Evolutionary conservation across 2,888 invertebrate genomes (phyloP).

Genomic region (Magallana nippona): DNA sequence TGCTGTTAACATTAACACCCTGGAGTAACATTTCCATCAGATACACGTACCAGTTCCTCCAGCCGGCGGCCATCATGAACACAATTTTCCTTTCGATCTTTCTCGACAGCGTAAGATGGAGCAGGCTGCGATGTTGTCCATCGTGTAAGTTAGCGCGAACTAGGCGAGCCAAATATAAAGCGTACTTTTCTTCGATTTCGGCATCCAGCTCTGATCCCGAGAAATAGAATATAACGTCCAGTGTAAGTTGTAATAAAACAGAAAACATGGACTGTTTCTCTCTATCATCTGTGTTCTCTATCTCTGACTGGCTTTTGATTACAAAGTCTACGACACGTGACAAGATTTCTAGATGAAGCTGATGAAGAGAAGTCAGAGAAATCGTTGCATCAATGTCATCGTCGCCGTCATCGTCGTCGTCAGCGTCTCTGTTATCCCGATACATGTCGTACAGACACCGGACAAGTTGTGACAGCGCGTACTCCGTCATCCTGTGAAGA

Average conservation of each 20-base stretch:
- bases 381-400: not conserved
- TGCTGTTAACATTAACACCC: slow-evolving; percentile 43
- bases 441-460: slow-evolving; percentile 37
- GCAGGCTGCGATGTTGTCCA: not conserved
- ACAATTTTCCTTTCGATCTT: slow-evolving; percentile 9
- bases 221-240: not conserved
- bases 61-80: slow-evolving; percentile 18
- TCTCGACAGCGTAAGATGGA: slow-evolving; percentile 27
- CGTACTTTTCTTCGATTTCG: not conserved
- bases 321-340: slow-evolving; percentile 15
- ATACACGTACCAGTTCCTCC: slow-evolving; percentile 41
- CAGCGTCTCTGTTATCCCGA: not conserved
- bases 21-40: slow-evolving; percentile 44
- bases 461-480: slow-evolving; percentile 40
- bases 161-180: slow-evolving; percentile 25
- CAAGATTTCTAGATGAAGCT: slow-evolving; percentile 6
- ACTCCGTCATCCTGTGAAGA: slow-evolving; percentile 42
- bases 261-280: slow-evolving; percentile 18
- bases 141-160: slow-evolving; percentile 16
- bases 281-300: not conserved
- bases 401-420: not conserved
- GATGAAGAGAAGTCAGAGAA: slow-evolving; percentile 1
- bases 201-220: not conserved
- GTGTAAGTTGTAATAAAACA: not conserved
- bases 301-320: slow-evolving; percentile 1